Evolutionary conservation across 1,140 invertebrate genomes (phyloP).

Genomic region (Antheraea mylitta): DNA sequence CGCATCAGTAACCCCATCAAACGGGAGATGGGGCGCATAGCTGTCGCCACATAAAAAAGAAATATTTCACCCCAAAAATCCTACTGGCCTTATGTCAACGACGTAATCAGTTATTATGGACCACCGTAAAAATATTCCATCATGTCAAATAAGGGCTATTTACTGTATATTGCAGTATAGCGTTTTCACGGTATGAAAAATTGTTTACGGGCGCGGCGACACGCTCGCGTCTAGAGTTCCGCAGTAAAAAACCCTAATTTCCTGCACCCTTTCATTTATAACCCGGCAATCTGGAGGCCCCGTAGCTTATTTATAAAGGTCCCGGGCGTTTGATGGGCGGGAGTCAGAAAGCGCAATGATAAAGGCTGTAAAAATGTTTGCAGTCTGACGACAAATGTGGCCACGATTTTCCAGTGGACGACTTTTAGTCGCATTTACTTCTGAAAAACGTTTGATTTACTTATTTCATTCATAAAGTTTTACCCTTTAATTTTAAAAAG

Average conservation of each 20-base stretch:
- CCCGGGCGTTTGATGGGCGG: conserved; percentile 67
- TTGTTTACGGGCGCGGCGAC: conserved; percentile 60
- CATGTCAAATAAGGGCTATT: conserved; percentile 40
- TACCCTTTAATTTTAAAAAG: too few species aligned
- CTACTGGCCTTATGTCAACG: conserved; percentile 21
- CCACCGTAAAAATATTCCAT: conserved; percentile 52
- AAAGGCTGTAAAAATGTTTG: conserved; percentile 57
- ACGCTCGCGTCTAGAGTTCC: conserved; percentile 46
- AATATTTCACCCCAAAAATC: conserved; percentile 17
- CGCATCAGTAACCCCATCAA: conserved; percentile 11
- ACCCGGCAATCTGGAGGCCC: conserved; percentile 69
- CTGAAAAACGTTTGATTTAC: too few species aligned
- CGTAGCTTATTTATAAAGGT: conserved; percentile 74
- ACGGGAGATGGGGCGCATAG: conserved; percentile 8
- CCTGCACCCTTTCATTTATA: conserved; percentile 76
- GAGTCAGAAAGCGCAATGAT: conserved; percentile 73
- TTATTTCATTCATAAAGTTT: too few species aligned
- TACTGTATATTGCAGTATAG: conserved; percentile 38
- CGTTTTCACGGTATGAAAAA: conserved; percentile 65
- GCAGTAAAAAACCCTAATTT: conserved; percentile 75
- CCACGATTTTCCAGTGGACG: neutral
- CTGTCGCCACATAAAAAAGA: conserved; percentile 3
- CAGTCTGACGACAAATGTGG: conserved; percentile 34
- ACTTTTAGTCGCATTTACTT: conserved; percentile 9
- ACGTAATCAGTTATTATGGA: conserved; percentile 36